phyloP scores from a whole-genome alignment of 2,888 invertebrate species.

The Nomada fabriciana region DNA sequence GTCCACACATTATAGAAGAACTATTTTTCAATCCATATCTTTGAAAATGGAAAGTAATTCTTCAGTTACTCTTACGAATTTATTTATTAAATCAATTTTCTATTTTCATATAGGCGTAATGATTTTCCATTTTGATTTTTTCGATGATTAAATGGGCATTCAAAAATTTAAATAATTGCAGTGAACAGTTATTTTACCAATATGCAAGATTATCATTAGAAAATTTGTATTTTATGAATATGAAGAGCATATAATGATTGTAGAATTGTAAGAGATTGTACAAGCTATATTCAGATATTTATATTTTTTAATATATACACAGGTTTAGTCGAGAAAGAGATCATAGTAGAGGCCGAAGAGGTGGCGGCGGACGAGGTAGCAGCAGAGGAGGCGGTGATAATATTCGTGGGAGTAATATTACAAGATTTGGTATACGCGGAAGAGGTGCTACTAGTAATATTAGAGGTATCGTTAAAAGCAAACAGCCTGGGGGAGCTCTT shows the following conservation, averaged over 20 bases:
- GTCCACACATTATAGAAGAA: neutral
- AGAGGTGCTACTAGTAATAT: constrained; percentile 70
- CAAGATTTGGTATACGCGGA: constrained; percentile 63
- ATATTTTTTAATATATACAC: constrained; percentile 7
- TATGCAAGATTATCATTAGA: neutral
- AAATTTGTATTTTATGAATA: constrained; percentile 4
- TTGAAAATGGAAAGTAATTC: neutral
- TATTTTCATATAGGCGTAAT: neutral
- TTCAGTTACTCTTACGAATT: neutral
- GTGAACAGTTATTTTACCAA: neutral
- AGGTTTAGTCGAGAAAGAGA: constrained; percentile 80
- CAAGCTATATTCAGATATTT: neutral
- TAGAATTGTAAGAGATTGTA: too few relatives aligned
- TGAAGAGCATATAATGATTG: neutral
- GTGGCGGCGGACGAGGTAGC: constrained; percentile 68
- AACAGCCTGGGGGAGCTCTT: constrained; percentile 84
- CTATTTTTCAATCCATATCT: neutral
- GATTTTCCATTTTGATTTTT: neutral
- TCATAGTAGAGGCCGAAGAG: constrained; percentile 75
- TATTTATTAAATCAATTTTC: neutral
- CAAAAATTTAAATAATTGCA: neutral
- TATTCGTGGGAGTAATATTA: constrained; percentile 82
- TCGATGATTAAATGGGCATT: constrained; percentile 6
- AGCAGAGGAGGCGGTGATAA: constrained; percentile 79
- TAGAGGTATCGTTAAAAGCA: constrained; percentile 73